These are phyloP conservation scores for Diploscapter pachys DNA, from an alignment of 1,140 invertebrate genomes.

Conservation along the genomic window DNA sequence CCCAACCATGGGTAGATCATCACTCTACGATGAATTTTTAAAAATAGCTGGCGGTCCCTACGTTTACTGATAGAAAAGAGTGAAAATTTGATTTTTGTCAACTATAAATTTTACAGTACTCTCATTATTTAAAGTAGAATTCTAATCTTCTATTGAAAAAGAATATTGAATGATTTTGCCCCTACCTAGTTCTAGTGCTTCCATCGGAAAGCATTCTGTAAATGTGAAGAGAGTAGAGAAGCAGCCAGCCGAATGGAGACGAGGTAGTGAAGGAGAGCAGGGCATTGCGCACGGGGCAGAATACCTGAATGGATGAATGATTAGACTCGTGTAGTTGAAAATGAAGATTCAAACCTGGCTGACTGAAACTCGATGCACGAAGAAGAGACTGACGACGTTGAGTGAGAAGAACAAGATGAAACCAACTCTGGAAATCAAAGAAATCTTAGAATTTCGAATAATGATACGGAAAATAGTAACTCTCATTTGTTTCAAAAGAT, in stretches of 20 bases:
- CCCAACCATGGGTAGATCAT: too few species aligned
- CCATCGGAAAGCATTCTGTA: constrained; percentile 35
- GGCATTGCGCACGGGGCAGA: constrained; percentile 36
- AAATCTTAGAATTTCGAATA: not conserved
- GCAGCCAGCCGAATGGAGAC: constrained; percentile 37
- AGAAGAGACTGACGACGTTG: constrained; percentile 22
- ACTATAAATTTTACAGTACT: not conserved
- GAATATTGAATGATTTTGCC: constrained; percentile 4
- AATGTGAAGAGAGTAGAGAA: constrained; percentile 36
- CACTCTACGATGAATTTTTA: too few species aligned
- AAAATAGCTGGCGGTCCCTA: too few species aligned
- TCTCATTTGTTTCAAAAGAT: too few species aligned
- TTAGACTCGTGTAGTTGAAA: not conserved
- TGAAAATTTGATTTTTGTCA: not conserved
- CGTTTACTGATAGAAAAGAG: not conserved
- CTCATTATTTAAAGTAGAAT: not conserved
- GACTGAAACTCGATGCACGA: constrained; percentile 30
- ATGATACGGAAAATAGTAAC: too few species aligned
- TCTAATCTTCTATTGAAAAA: constrained; percentile 3
- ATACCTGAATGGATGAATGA: constrained; percentile 19
- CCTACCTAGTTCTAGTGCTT: constrained; percentile 26
- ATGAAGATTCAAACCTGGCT: constrained; percentile 16
- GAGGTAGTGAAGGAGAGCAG: constrained; percentile 35
- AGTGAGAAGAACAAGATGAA: constrained; percentile 30
- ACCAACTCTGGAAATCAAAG: constrained; percentile 5